Evolutionary conservation across 2,797 vertebrate species (phyloP).

Genomic region (Thalassophryne amazonica): DNA sequence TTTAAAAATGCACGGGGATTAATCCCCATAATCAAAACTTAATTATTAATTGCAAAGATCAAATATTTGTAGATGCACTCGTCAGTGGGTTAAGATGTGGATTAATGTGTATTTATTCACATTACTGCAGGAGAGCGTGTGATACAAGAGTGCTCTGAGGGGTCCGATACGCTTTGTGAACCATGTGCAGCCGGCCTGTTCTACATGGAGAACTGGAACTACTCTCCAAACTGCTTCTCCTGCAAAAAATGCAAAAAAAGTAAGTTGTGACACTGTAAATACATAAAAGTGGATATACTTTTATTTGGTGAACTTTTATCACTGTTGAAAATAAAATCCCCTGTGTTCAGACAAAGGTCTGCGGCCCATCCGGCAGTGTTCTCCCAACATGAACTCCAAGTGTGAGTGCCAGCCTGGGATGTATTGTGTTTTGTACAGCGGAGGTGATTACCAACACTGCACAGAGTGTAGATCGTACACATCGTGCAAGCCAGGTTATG

Average conservation of each 20-base stretch:
- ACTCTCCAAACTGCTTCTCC: conserved; percentile 47
- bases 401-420: conserved; percentile 64
- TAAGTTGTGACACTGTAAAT: conserved; percentile 31
- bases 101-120: neutral
- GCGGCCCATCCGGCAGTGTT: conserved; percentile 34
- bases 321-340: neutral
- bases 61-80: neutral
- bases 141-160: conserved; percentile 2
- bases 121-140: conserved; percentile 47
- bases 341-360: conserved; percentile 49
- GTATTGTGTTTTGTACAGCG: conserved; percentile 39
- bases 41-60: no score
- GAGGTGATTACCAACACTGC: neutral
- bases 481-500: conserved; percentile 45
- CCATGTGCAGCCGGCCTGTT: conserved; percentile 27
- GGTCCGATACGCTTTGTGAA: conserved; percentile 46
- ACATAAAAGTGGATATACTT: neutral
- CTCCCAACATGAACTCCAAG: conserved; percentile 11
- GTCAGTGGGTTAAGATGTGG: neutral
- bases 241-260: conserved; percentile 50
- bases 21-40: no score
- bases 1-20: neutral
- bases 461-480: conserved; percentile 9
- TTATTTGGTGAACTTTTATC: neutral
- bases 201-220: conserved; percentile 42